Evolutionary conservation across 2,113 vertebrate species (phyloP), one percentile per base, ranked within the genome.

Genomic region (Erinaceus europaeus): DNA sequence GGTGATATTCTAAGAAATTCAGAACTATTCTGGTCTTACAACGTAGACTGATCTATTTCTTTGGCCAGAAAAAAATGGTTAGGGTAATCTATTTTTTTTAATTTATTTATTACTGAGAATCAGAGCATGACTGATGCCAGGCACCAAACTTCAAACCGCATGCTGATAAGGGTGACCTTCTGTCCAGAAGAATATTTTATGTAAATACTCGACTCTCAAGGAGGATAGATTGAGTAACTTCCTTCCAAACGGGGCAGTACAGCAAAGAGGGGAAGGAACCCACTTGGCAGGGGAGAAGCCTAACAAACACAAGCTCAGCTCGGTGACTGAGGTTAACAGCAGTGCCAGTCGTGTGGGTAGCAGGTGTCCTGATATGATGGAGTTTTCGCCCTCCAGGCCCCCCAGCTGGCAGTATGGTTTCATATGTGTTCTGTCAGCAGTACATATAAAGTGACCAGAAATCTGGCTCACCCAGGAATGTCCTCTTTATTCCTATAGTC

Each of bases 1-100:
- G 62, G 36, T 6, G 15, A 72, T 61, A 76, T 67, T 59, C 17
- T 55, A 87, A 94, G 21, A 78, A 71, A 86, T 69, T 75, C 13
- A 75, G 67, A 72, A 71, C 34, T 32, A 2, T 7, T 78, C n/a
- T 90, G 81, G 44, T 2, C 52, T 21, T 53, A 53, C 18, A 21
- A 20, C 27, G 9, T 59, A 29, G 14, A 32, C 57, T 20, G 34
- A 36, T 36, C 61, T 65, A 23, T 38, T 65, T 38, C 34, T 38
- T 21, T 65, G 32, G 32, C n/a, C n/a, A n/a, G n/a, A n/a, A n/a
- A n/a, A n/a, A n/a, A n/a, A n/a, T n/a, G n/a, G n/a, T n/a, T n/a
- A n/a, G n/a, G n/a, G n/a, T n/a, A n/a, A n/a, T n/a, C n/a, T n/a
- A n/a, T n/a, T n/a, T n/a, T n/a, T n/a, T n/a, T n/a, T n/a, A n/a